Evolutionary conservation across 1,140 invertebrate species (phyloP), one percentile per base, ranked within the genome.

Genomic region (Leptinotarsa texana): DNA sequence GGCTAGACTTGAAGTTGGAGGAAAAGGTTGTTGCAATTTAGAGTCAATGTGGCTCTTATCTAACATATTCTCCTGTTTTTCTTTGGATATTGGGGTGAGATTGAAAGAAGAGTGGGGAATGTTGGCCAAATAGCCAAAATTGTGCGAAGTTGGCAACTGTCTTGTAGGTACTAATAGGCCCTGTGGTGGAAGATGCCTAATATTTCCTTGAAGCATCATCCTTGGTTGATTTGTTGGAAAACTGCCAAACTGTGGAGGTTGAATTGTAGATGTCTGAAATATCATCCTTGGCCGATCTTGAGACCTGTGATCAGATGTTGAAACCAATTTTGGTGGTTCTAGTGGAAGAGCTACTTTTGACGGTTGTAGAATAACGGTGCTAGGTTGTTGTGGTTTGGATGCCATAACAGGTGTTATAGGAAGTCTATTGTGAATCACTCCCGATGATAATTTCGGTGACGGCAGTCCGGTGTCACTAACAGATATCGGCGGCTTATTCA

Each of bases 371-470:
- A 81, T 81, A 4, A 88, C 79, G 74, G 86, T 89, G 51, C 85
- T 87, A 3, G 84, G 74, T 83, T 85, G 87, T n/a, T 88, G 73
- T 73, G 88, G 86, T 84, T 90, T 90, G 4, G 88, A 85, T 74
- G 88, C 87, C 72, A 89, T 83, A 24, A 90, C 86, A 15, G 89
- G 86, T 33, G 88, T 88, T 47, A 89, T 87, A 48, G 89, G 88
- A 49, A 89, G 81, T 18, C 82, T 72, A 67, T 71, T 82, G 6
- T 80, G 73, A 17, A 70, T 72, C 49, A 81, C 49, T 65, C 70
- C 75, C 42, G 73, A 74, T 5, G 77, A 51, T 17, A 73, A 33
- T 78, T 78, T 81, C 13, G 81, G 72, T 22, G 79, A 74, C 47
- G 68, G 24, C 22, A 75, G 72, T 18, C 69, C 63, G 18, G 74